A percentile compares a stretch with the other conserved stretches of the same genome.
Conservation (phyloP, 2,113 vertebrate species). For the Bufo bufo region DNA sequence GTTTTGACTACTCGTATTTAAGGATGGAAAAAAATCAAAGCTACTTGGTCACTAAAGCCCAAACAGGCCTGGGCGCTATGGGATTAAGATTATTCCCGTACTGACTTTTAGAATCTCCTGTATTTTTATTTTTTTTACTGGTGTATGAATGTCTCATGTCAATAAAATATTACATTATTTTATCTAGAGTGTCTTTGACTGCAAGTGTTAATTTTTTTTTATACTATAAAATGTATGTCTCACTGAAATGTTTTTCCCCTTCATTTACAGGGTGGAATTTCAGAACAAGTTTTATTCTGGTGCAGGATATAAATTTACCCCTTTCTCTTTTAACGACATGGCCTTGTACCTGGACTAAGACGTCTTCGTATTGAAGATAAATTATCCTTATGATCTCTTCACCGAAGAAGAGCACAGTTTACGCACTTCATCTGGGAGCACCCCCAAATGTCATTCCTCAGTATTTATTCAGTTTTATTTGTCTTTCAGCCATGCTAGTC, state of each 20-base stretch:
- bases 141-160: too few species aligned
- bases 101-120: too few species aligned
- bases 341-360: conserved; percentile 75
- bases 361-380: background rate
- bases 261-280: conserved; percentile 91
- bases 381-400: background rate
- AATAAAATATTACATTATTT: too few species aligned
- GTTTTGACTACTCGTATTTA: too few species aligned
- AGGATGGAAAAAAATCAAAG: too few species aligned
- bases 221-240: background rate
- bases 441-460: background rate
- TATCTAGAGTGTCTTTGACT: too few species aligned
- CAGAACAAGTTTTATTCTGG: conserved; percentile 97
- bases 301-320: conserved; percentile 88
- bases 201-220: too few species aligned
- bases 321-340: conserved; percentile 89
- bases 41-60: too few species aligned
- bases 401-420: background rate
- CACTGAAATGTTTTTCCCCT: conserved; percentile 39
- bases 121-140: too few species aligned
- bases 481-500: too few species aligned
- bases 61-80: too few species aligned
- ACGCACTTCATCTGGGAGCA: background rate
- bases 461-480: background rate
- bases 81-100: too few species aligned